Evolutionary conservation across 1,140 invertebrate genomes (phyloP), one percentile per base, ranked within the genome.

Genomic region (Hestina assimilis): DNA sequence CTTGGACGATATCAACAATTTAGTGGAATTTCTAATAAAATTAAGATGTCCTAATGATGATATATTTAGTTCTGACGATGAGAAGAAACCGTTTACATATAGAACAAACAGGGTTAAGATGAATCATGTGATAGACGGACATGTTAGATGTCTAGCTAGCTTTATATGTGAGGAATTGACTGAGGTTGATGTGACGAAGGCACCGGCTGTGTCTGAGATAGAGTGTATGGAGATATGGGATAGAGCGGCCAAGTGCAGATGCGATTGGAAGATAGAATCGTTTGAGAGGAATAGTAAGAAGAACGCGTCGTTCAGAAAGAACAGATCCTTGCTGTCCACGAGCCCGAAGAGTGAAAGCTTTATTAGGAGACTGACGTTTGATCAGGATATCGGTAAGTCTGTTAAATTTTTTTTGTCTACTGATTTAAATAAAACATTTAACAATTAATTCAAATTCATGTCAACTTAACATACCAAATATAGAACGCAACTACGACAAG

Each of bases 191-290:
- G 29, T 19, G 1, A 64, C 47, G 0, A 77, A 80, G 52, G 81
- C 72, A 4, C 80, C 84, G 0, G 75, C 89, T 0, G 83, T 85
- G 15, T 89, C 89, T 1, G 91, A 93, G 46, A 78, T 77, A 1
- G 83, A 91, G 11, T 92, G 91, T 54, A 70, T 83, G 0, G 82
- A 88, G 43, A 79, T 90, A 26, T 93, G 92, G 92, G 60, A 69
- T 7, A 75, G 67, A 6, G 82, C 79, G 0, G 55, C 63, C 0
- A 87, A 82, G 20, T 89, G 89, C 12, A 59, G 75, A 1, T 89
- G 89, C 24, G 78, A 87, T 8, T 89, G 85, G 83, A 87, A 75
- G 47, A 73, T 85, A 1, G 83, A 88, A 6, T 14, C 68, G 29
- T 85, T 81, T 28, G 84, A 86, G 33, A 78, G 83, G 47, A 89